Percentiles rank a stretch among this genome's conserved stretches.
Conservation (phyloP, 2,888 invertebrate species). For the Luffia ferchaultella region DNA sequence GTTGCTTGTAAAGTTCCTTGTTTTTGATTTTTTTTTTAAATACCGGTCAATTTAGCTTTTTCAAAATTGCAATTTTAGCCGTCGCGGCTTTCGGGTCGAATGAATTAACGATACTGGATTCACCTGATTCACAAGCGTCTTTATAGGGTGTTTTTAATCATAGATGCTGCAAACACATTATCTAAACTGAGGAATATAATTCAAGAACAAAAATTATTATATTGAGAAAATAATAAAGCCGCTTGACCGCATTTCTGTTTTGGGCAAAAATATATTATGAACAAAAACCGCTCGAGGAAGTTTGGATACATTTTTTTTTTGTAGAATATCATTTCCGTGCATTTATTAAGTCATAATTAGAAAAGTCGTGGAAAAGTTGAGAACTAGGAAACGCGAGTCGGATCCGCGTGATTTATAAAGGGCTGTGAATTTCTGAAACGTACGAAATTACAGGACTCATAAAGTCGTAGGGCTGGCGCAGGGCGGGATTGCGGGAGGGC, state of each 20-base stretch:
- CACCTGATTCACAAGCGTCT: too few relatives aligned
- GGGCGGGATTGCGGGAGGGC: conserved; percentile 10
- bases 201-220: too few relatives aligned
- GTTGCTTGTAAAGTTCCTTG: too few relatives aligned
- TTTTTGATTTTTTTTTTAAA: too few relatives aligned
- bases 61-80: too few relatives aligned
- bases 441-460: background rate
- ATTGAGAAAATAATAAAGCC: too few relatives aligned
- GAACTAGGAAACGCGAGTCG: conserved; percentile 79
- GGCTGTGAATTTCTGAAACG: background rate
- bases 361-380: background rate
- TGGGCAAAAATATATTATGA: conserved; percentile 2
- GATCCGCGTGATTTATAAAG: conserved; percentile 68
- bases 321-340: background rate
- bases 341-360: background rate
- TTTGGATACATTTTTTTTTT: conserved; percentile 1
- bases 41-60: too few relatives aligned
- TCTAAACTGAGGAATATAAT: too few relatives aligned
- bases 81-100: too few relatives aligned
- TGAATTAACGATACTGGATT: too few relatives aligned
- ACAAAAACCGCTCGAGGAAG: conserved; percentile 3
- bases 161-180: too few relatives aligned
- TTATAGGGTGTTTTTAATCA: too few relatives aligned
- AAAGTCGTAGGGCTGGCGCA: background rate
- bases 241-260: background rate